Conservation (phyloP, 2,113 vertebrate genomes). For the Empidonax traillii region DNA sequence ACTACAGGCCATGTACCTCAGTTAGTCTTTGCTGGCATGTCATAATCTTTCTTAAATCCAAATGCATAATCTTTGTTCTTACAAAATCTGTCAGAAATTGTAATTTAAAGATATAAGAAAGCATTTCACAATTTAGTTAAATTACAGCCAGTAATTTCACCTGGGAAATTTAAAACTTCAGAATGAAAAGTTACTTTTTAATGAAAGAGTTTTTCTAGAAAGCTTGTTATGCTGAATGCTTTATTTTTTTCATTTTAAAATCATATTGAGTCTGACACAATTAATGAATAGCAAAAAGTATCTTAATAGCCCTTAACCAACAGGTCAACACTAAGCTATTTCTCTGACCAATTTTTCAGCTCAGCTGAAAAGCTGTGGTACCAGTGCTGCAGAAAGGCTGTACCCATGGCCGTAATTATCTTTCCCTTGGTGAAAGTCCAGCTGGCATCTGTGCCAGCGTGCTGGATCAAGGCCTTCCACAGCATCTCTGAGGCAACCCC, state of each 20-base stretch:
- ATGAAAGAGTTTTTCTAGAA: neutral
- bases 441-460: neutral
- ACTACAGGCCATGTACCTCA: neutral
- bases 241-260: neutral
- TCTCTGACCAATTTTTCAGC: neutral
- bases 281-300: neutral
- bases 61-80: neutral
- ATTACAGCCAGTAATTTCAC: neutral
- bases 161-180: neutral
- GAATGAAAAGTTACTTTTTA: neutral
- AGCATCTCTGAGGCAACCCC: neutral
- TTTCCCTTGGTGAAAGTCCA: neutral
- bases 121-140: neutral
- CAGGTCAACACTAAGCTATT: neutral
- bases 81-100: neutral
- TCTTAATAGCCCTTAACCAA: neutral
- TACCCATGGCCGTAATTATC: neutral
- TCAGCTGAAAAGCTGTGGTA: neutral
- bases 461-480: neutral
- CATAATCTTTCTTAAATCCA: neutral
- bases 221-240: neutral
- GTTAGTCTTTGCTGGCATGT: neutral
- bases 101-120: neutral
- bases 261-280: neutral
- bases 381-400: fast-evolving